Percentiles rank a stretch among this genome's conserved stretches.
phyloP scores from a whole-genome alignment of 92 coral and sea anemone species.

The Nematostella vectensis region DNA sequence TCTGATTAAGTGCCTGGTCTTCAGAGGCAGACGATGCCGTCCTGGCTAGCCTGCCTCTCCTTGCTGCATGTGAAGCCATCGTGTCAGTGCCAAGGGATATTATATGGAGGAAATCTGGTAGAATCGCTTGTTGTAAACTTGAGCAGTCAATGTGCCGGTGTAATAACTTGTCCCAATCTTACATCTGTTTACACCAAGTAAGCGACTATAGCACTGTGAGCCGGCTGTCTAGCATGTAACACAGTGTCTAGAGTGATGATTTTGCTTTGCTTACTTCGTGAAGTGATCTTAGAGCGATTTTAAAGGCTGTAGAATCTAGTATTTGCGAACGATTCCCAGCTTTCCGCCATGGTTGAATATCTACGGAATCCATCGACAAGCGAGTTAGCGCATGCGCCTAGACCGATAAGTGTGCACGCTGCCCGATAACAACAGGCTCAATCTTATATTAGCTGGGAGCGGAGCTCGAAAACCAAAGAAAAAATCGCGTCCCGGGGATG shows the following conservation, averaged over 20 bases:
- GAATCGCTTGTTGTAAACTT: slow-evolving; percentile 18
- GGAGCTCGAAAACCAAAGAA: too few relatives aligned
- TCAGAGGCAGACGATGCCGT: slow-evolving; percentile 76
- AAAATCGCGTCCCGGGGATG: too few relatives aligned
- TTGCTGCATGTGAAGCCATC: slow-evolving; percentile 87
- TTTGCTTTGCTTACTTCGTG: slow-evolving; percentile 2
- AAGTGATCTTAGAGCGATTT: background rate
- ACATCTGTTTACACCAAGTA: slow-evolving; percentile 66
- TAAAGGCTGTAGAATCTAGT: slow-evolving; percentile 14
- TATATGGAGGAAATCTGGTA: slow-evolving; percentile 11
- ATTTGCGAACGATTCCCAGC: slow-evolving; percentile 29
- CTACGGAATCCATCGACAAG: slow-evolving; percentile 60
- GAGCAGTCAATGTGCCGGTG: slow-evolving; percentile 72
- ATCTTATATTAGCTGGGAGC: too few relatives aligned
- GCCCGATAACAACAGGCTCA: too few relatives aligned
- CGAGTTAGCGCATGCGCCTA: slow-evolving; percentile 25
- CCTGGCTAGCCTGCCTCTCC: slow-evolving; percentile 80
- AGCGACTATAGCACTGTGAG: slow-evolving; percentile 25
- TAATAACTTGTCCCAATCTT: slow-evolving; percentile 32
- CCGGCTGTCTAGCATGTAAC: slow-evolving; percentile 24
- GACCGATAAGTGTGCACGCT: too few relatives aligned
- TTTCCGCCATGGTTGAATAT: slow-evolving; percentile 79
- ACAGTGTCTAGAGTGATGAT: slow-evolving; percentile 6
- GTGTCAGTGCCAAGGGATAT: slow-evolving; percentile 27
- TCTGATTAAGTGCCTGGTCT: slow-evolving; percentile 96